phyloP scores from a whole-genome alignment of 2,888 invertebrate species.

The Lithophane ornitopus region DNA sequence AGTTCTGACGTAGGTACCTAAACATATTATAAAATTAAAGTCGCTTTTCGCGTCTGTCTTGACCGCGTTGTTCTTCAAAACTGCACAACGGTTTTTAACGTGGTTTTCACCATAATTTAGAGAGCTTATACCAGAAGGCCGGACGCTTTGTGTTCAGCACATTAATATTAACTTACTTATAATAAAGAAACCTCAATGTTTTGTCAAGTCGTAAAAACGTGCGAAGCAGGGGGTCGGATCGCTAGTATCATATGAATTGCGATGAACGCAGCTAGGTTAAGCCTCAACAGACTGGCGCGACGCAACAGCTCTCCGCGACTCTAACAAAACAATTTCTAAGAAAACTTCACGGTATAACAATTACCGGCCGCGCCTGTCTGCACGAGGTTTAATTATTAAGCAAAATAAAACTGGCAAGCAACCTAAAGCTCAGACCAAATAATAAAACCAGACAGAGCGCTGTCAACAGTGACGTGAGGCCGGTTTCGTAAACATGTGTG shows the following conservation, averaged over 20 bases:
- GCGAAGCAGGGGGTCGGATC: background rate
- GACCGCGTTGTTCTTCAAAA: background rate
- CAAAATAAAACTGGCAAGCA: no score
- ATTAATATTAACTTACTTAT: background rate
- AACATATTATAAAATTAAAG: background rate
- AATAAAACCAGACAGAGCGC: no score
- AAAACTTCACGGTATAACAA: no score
- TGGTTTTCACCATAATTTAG: background rate
- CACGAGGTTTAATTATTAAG: no score
- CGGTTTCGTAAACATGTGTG: no score
- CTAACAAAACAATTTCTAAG: no score
- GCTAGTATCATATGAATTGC: background rate
- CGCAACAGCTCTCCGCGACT: no score
- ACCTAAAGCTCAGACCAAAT: no score
- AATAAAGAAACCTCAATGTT: background rate
- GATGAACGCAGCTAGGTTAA: no score
- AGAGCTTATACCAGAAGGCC: background rate
- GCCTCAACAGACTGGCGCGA: no score
- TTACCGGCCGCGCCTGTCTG: no score
- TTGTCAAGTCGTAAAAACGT: background rate
- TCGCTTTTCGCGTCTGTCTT: background rate
- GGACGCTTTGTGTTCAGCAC: background rate
- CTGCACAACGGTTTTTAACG: background rate
- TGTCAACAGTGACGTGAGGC: no score
- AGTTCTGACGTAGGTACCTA: background rate